Evolutionary conservation across 2,797 vertebrate species (phyloP).

Genomic region (Tachyglossus aculeatus): DNA sequence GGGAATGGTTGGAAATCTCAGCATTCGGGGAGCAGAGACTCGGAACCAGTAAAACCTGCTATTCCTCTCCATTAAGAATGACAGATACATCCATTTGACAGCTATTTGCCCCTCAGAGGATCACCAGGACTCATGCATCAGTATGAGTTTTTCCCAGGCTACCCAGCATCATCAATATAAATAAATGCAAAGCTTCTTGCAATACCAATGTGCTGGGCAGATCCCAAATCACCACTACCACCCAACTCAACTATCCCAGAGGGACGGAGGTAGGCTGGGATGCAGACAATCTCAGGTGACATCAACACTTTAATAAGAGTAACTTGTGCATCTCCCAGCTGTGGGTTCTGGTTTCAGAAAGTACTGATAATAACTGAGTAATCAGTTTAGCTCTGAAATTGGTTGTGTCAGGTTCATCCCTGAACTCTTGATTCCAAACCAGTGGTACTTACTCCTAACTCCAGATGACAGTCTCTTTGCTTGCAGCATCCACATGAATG

Average conservation of each 20-base stretch:
- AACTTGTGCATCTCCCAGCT: background rate
- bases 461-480: slow-evolving; percentile 57
- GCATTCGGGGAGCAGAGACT: background rate
- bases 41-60: background rate
- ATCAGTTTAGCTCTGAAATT: no score
- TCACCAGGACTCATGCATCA: no score
- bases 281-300: background rate
- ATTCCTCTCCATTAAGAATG: no score
- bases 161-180: background rate
- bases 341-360: background rate
- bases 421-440: slow-evolving; percentile 31
- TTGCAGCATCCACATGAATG: slow-evolving; percentile 58
- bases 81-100: no score
- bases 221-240: background rate
- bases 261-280: background rate
- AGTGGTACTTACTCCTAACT: slow-evolving; percentile 67
- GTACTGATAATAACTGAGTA: background rate
- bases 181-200: background rate
- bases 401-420: no score
- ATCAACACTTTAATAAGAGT: background rate
- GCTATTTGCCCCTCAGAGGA: no score
- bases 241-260: background rate
- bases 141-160: background rate
- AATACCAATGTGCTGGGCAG: background rate
- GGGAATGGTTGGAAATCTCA: background rate